These are phyloP conservation scores for Noturus placidus DNA, from an alignment of 2,113 vertebrate species.

Conservation along the genomic window DNA sequence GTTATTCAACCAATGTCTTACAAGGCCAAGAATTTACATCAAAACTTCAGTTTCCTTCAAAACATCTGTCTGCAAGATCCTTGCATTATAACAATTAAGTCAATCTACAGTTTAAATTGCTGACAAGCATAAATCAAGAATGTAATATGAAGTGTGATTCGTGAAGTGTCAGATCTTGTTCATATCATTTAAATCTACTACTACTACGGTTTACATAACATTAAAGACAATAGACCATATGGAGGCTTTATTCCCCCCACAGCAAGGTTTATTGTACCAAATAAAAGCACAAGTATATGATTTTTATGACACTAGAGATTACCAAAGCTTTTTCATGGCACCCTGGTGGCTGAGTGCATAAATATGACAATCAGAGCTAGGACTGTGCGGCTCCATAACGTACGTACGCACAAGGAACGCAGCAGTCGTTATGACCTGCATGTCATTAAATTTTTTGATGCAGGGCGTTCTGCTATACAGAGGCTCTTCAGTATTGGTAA, in stretches of 20 bases:
- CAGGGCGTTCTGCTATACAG: constrained; percentile 21
- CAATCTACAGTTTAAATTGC: constrained; percentile 40
- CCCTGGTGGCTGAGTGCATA: constrained; percentile 65
- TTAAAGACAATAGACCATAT: constrained; percentile 69
- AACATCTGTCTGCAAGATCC: constrained; percentile 20
- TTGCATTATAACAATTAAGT: constrained; percentile 32
- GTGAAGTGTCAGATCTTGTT: constrained; percentile 55
- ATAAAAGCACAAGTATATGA: constrained; percentile 71
- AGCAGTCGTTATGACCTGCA: constrained; percentile 1
- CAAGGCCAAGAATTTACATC: no score
- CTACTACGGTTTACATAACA: constrained; percentile 59
- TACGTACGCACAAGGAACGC: constrained; percentile 8
- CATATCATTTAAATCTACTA: constrained; percentile 59
- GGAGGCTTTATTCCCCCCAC: constrained; percentile 71
- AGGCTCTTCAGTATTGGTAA: constrained; percentile 20
- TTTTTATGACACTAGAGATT: constrained; percentile 71
- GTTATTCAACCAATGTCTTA: neutral
- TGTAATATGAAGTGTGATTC: constrained; percentile 38
- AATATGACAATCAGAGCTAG: constrained; percentile 68
- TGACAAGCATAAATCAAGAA: constrained; percentile 39
- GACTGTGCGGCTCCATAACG: neutral
- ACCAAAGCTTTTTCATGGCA: constrained; percentile 66
- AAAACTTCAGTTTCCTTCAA: neutral
- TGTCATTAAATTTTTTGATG: constrained; percentile 46
- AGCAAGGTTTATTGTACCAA: constrained; percentile 67